Percentiles rank a stretch among this genome's conserved stretches.
phyloP scores from a whole-genome alignment of 2,113 vertebrate species.

The Strix uralensis region DNA sequence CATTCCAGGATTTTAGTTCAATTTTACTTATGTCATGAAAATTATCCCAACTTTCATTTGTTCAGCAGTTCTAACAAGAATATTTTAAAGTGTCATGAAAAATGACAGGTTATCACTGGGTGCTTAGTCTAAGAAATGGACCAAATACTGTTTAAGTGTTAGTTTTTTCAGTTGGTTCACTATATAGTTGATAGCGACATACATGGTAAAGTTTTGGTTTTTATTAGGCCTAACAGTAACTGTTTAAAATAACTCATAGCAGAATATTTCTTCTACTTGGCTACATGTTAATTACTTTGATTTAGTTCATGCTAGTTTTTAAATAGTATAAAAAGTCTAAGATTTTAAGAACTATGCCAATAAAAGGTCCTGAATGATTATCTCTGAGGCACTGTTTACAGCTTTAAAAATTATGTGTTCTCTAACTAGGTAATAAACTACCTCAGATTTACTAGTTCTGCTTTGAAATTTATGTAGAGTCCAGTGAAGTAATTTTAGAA shows the following conservation, averaged over 20 bases:
- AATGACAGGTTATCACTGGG: neutral
- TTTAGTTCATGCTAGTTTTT: neutral
- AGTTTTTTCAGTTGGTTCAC: neutral
- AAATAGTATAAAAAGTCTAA: neutral
- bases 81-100: neutral
- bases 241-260: neutral
- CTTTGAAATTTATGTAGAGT: slow-evolving; percentile 56
- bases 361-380: neutral
- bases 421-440: slow-evolving; percentile 52
- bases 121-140: neutral
- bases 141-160: neutral
- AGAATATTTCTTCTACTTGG: neutral
- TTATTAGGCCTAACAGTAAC: neutral
- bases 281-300: neutral
- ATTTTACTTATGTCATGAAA: neutral
- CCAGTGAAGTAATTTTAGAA: slow-evolving; percentile 28
- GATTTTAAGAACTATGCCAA: neutral
- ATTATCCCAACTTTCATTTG: neutral
- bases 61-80: neutral
- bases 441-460: slow-evolving; percentile 39
- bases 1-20: neutral
- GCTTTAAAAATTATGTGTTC: neutral
- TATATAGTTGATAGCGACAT: neutral
- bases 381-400: slow-evolving; percentile 50
- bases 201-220: neutral